These are phyloP conservation scores for Trachymyrmex septentrionalis DNA, from an alignment of 1,140 invertebrate genomes.

Conservation along the genomic window DNA sequence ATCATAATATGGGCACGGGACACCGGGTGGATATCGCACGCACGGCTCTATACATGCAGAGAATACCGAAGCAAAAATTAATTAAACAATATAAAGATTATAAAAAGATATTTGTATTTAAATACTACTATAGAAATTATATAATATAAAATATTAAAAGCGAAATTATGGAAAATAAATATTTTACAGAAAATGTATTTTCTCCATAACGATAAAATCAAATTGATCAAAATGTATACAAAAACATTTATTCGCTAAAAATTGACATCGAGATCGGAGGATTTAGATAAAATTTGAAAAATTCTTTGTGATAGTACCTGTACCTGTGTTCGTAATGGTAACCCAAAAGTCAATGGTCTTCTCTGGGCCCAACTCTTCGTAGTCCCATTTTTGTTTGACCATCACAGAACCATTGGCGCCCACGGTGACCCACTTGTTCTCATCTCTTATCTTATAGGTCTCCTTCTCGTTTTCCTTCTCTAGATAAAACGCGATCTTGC, in stretches of 20 bases:
- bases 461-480: constrained; percentile 97
- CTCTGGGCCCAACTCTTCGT: constrained; percentile 97
- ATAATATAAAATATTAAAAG: constrained; percentile 9
- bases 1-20: constrained; percentile 73
- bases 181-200: background rate
- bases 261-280: constrained; percentile 7
- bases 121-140: constrained; percentile 19
- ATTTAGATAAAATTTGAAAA: background rate
- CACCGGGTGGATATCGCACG: constrained; percentile 72
- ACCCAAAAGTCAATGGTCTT: constrained; percentile 99
- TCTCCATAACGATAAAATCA: constrained; percentile 16
- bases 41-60: constrained; percentile 68
- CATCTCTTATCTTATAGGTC: constrained; percentile 96
- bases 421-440: constrained; percentile 97
- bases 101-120: background rate
- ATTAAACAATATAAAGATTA: constrained; percentile 33
- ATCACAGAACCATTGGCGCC: constrained; percentile 96
- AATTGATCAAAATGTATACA: background rate
- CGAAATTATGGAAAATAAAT: constrained; percentile 1
- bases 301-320: constrained; percentile 33
- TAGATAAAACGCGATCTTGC: constrained; percentile 94
- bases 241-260: background rate
- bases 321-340: constrained; percentile 95
- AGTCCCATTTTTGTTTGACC: constrained; percentile 98
- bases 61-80: constrained; percentile 59